phyloP scores from a whole-genome alignment of 2,113 vertebrate species.

The Petroica traversi region DNA sequence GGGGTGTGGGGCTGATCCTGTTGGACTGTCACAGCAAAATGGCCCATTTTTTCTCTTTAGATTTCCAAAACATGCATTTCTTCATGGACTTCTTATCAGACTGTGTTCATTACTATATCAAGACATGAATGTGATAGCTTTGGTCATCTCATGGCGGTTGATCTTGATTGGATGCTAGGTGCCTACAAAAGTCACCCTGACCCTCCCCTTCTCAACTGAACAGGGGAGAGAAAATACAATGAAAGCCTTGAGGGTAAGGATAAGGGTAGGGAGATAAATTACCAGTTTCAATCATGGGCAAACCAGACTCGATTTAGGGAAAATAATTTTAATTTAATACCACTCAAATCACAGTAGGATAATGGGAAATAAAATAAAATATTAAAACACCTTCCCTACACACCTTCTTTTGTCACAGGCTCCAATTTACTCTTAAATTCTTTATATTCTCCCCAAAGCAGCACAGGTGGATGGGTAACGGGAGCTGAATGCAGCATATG shows the following conservation, averaged over 20 bases:
- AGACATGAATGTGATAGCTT: neutral
- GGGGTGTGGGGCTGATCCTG: neutral
- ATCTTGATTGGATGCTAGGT: neutral
- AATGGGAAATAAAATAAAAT: neutral
- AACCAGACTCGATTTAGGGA: neutral
- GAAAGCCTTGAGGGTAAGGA: neutral
- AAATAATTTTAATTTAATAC: neutral
- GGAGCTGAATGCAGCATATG: neutral
- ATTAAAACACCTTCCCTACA: fast-evolving
- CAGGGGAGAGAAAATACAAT: neutral
- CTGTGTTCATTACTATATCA: neutral
- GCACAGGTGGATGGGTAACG: neutral
- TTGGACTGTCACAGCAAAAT: neutral
- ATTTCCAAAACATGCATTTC: neutral
- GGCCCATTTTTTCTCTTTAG: neutral
- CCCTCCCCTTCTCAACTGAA: neutral
- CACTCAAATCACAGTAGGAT: neutral
- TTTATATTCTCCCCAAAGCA: fast-evolving
- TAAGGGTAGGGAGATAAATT: neutral
- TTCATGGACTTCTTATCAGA: neutral
- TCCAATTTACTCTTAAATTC: neutral
- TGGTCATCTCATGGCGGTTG: fast-evolving
- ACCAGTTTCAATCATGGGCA: fast-evolving
- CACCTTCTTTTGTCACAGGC: neutral
- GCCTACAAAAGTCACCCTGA: neutral